Percentiles rank a stretch among this genome's conserved stretches.
These are phyloP conservation scores for Acrobasis repandana DNA, from an alignment of 2,888 invertebrate genomes.

Conservation along the genomic window DNA sequence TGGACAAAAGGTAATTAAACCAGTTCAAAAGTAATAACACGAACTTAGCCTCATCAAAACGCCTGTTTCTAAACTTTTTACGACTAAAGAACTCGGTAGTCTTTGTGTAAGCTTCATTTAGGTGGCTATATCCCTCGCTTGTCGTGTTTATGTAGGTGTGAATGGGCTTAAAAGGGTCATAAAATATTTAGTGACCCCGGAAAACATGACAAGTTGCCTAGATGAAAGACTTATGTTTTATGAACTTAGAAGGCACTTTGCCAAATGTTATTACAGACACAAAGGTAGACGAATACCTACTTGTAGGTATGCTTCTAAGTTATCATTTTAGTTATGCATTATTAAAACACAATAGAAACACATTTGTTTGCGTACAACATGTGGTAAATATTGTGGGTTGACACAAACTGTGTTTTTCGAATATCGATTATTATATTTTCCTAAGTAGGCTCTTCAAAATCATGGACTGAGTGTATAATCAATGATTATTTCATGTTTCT, in stretches of 20 bases:
- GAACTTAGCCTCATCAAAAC: slow-evolving; percentile 25
- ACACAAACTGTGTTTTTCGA: too few relatives aligned
- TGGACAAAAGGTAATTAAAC: slow-evolving; percentile 31
- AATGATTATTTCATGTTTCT: too few relatives aligned
- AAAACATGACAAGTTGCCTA: background rate
- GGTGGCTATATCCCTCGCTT: slow-evolving; percentile 8
- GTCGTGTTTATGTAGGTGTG: slow-evolving; percentile 7
- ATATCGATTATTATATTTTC: too few relatives aligned
- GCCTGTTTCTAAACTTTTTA: slow-evolving; percentile 28
- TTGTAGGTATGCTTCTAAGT: too few relatives aligned
- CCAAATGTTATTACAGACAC: background rate
- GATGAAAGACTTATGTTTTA: background rate
- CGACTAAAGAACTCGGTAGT: slow-evolving; percentile 22
- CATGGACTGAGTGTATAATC: too few relatives aligned
- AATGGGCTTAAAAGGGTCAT: slow-evolving; percentile 4
- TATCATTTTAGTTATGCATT: too few relatives aligned
- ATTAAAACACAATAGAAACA: background rate
- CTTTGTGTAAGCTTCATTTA: slow-evolving; percentile 20
- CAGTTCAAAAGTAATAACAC: slow-evolving; percentile 27
- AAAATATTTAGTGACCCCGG: slow-evolving; percentile 14
- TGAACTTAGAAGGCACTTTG: background rate
- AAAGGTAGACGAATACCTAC: too few relatives aligned
- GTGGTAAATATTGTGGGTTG: too few relatives aligned
- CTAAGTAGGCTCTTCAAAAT: too few relatives aligned
- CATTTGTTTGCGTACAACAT: too few relatives aligned